Percentiles rank a stretch among this genome's conserved stretches.
Evolutionary conservation across 2,113 vertebrate species (phyloP).

Genomic region (Coracopsis vasa): DNA sequence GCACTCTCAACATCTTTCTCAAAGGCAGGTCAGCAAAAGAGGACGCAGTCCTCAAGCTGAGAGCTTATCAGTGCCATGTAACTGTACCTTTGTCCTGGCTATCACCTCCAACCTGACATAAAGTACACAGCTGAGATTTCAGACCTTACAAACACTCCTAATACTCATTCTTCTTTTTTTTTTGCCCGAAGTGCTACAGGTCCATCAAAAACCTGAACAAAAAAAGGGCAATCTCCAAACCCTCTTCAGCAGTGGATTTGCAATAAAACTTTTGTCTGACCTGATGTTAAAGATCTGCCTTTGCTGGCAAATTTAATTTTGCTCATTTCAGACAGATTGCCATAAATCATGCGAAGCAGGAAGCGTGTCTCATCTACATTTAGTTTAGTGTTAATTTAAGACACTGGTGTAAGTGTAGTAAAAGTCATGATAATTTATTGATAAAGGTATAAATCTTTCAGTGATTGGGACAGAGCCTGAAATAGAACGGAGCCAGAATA

Average conservation of each 20-base stretch:
- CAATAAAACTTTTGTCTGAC: neutral
- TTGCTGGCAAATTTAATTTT: constrained; percentile 27
- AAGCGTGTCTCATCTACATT: constrained; percentile 55
- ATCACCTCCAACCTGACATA: neutral
- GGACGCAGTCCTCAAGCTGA: neutral
- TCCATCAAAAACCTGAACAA: neutral
- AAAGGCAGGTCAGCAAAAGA: constrained; percentile 18
- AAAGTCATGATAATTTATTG: constrained; percentile 69
- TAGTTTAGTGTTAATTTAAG: constrained; percentile 64
- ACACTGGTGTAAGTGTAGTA: constrained; percentile 46
- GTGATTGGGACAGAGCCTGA: constrained; percentile 51
- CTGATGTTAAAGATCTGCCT: neutral
- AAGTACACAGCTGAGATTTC: neutral
- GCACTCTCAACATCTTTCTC: neutral
- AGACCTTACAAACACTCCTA: neutral
- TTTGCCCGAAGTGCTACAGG: neutral
- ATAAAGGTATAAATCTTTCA: constrained; percentile 66
- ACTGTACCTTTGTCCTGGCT: neutral
- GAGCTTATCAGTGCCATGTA: constrained; percentile 10
- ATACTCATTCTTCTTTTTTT: neutral
- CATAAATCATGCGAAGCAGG: constrained; percentile 56
- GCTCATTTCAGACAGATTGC: neutral
- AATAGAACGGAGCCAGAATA: neutral
- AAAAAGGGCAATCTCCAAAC: neutral
- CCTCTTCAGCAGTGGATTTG: neutral